Conservation (phyloP, 2,113 vertebrate genomes). For the Clinocottus analis region DNA sequence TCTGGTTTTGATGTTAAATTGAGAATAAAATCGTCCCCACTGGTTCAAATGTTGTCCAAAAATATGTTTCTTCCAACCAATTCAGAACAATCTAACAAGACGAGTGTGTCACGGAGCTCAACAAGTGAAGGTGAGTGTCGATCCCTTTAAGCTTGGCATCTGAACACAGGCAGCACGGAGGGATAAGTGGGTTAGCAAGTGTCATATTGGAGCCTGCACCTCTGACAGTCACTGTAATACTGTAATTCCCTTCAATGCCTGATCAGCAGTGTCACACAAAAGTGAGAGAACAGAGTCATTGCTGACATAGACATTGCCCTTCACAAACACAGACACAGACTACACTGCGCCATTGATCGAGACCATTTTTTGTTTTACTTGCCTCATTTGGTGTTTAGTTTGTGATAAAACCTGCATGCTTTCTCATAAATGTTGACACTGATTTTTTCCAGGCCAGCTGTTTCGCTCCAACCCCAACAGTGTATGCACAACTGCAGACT, state of each 20-base stretch:
- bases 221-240: conserved; percentile 48
- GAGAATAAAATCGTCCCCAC: neutral
- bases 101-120: conserved; percentile 69
- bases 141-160: neutral
- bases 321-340: conserved; percentile 1
- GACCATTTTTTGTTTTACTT: conserved; percentile 12
- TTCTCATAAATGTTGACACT: conserved; percentile 32
- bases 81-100: conserved; percentile 74
- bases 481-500: conserved; percentile 88
- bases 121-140: conserved; percentile 66
- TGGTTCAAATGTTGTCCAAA: neutral
- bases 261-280: conserved; percentile 71
- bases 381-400: conserved; percentile 12
- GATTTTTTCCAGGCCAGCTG: conserved; percentile 79
- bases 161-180: neutral
- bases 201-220: conserved; percentile 39
- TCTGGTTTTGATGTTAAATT: neutral
- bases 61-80: conserved; percentile 18
- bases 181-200: conserved; percentile 14
- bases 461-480: conserved; percentile 60
- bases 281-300: conserved; percentile 49
- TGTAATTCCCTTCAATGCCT: conserved; percentile 54
- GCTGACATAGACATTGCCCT: conserved; percentile 58
- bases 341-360: neutral
- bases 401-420: conserved; percentile 12